A percentile compares a stretch with the other conserved stretches of the same genome.
These are phyloP conservation scores for Myrmecophaga tridactyla DNA, from an alignment of 2,113 vertebrate species.

Conservation along the genomic window DNA sequence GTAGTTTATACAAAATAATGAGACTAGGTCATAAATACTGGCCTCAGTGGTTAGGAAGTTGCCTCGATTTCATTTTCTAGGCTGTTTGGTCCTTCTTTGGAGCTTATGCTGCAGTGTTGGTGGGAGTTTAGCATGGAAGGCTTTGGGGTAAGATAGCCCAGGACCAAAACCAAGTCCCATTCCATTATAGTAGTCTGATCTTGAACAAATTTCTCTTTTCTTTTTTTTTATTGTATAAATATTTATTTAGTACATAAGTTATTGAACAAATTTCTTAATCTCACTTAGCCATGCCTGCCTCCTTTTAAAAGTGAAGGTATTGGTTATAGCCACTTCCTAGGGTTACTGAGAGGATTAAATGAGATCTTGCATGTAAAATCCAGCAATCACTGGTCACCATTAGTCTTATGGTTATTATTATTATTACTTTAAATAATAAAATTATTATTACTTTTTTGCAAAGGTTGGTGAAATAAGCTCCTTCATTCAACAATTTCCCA, in stretches of 20 bases:
- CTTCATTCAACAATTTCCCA: neutral
- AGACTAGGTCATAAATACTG: neutral
- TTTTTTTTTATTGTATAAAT: too few relatives aligned
- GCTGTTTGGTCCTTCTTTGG: neutral
- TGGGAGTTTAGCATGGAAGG: neutral
- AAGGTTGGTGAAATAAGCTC: neutral
- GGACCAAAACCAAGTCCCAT: neutral
- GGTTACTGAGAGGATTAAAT: too few relatives aligned
- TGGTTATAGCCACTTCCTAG: neutral
- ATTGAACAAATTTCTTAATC: neutral
- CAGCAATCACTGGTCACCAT: neutral
- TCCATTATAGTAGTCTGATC: neutral
- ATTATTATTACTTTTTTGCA: too few relatives aligned
- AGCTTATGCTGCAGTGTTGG: neutral
- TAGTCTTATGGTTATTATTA: neutral
- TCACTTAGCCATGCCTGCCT: neutral
- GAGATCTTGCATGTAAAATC: too few relatives aligned
- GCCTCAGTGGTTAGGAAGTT: neutral
- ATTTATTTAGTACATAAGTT: too few relatives aligned
- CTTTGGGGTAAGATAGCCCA: neutral
- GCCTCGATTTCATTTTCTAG: neutral
- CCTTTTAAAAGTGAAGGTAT: neutral
- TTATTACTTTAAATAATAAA: too few relatives aligned
- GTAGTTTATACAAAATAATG: neutral
- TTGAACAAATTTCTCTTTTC: neutral